Conservation (phyloP, 2,113 vertebrate species). For the Micronycteris hirsuta region DNA sequence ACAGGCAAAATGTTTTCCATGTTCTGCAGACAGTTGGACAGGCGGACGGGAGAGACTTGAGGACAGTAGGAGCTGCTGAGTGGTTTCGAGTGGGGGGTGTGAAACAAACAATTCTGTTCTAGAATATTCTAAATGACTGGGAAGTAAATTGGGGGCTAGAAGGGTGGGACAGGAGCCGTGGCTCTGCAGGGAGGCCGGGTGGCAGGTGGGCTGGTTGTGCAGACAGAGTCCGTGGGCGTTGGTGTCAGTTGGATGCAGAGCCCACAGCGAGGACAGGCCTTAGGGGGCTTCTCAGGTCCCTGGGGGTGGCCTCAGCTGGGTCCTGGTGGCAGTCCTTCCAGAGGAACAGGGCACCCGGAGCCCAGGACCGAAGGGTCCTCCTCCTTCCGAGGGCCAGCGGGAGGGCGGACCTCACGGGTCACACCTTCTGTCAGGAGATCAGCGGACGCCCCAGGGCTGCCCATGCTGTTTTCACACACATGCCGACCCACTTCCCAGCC, state of each 20-base stretch:
- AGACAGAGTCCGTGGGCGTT: not conserved
- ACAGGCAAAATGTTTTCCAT: no score
- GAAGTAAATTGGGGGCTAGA: no score
- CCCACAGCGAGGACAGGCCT: not conserved
- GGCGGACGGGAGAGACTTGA: not conserved
- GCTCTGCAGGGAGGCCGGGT: no score
- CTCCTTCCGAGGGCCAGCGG: not conserved
- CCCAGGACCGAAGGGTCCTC: not conserved
- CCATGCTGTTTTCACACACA: accelerated
- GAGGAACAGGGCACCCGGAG: not conserved
- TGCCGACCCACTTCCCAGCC: accelerated
- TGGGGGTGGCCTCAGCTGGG: no score
- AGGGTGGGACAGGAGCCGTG: not conserved
- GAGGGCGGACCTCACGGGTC: not conserved
- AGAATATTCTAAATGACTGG: not conserved
- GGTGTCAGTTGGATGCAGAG: accelerated
- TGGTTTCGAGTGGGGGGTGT: not conserved
- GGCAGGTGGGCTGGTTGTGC: not conserved
- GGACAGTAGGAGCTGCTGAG: not conserved
- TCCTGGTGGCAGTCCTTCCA: not conserved
- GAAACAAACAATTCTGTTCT: not conserved
- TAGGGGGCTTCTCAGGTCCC: not conserved
- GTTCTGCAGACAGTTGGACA: no score
- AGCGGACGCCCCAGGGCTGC: accelerated
- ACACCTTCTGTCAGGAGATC: accelerated